A percentile compares a stretch with the other conserved stretches of the same genome.
phyloP scores from a whole-genome alignment of 2,797 vertebrate genomes.

The Lepilemur septentrionalis region DNA sequence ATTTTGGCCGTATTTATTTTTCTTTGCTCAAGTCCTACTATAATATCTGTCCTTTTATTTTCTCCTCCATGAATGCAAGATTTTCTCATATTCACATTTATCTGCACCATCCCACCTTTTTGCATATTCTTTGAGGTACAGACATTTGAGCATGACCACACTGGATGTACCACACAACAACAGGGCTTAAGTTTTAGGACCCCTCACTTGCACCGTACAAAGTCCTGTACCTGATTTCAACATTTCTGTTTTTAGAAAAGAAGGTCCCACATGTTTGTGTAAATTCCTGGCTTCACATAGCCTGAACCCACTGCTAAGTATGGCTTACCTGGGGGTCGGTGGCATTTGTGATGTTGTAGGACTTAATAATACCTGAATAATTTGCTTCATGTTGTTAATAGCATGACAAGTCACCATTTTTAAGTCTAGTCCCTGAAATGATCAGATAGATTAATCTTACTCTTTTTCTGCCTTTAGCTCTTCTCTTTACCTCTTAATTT shows the following conservation, averaged over 20 bases:
- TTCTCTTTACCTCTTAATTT: neutral
- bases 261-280: neutral
- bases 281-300: neutral
- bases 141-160: neutral
- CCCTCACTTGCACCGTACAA: neutral
- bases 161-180: neutral
- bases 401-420: neutral
- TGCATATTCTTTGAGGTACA: neutral
- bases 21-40: neutral
- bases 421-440: neutral
- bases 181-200: neutral
- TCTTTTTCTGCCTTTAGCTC: neutral
- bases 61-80: neutral
- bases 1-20: neutral
- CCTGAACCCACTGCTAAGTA: neutral
- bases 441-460: neutral
- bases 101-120: neutral
- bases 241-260: neutral
- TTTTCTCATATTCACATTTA: neutral
- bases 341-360: neutral
- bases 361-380: neutral
- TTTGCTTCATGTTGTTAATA: neutral
- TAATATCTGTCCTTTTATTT: neutral
- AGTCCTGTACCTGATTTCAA: neutral
- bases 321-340: neutral